Conservation (phyloP, 2,113 vertebrate species). For the western clawed frog (Xenopus tropicalis) region DNA sequence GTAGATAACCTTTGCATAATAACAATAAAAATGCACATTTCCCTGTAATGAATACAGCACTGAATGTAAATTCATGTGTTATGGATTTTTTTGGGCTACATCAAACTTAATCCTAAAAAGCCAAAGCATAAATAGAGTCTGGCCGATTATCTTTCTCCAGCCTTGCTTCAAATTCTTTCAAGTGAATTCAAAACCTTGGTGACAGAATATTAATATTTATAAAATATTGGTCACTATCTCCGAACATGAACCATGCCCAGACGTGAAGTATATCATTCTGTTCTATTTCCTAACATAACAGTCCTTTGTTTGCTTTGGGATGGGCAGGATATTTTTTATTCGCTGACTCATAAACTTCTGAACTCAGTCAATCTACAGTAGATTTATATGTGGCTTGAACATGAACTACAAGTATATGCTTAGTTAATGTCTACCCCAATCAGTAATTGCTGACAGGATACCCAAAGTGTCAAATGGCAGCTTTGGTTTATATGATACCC, state of each 20-base stretch:
- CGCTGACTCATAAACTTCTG: conserved; percentile 26
- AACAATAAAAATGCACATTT: too few relatives aligned
- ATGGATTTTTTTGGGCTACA: too few relatives aligned
- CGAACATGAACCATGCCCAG: conserved; percentile 24
- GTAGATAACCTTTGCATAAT: too few relatives aligned
- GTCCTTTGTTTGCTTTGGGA: conserved; percentile 26
- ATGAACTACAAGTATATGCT: neutral
- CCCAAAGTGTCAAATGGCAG: conserved; percentile 51
- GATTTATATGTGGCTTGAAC: conserved; percentile 10
- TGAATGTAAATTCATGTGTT: too few relatives aligned
- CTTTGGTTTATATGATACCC: conserved; percentile 43
- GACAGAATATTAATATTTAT: conserved; percentile 45
- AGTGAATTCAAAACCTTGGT: conserved; percentile 19
- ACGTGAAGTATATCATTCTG: conserved; percentile 15
- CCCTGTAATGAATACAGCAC: too few relatives aligned
- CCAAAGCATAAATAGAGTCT: too few relatives aligned
- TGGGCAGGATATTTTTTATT: conserved; percentile 12
- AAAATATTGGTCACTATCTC: conserved; percentile 14
- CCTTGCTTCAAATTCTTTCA: neutral
- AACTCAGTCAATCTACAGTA: conserved; percentile 1
- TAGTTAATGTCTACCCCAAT: conserved; percentile 35
- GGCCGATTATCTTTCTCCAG: too few relatives aligned
- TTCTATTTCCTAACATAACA: conserved; percentile 29
- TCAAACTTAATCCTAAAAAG: too few relatives aligned
- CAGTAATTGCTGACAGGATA: conserved; percentile 56